Percentiles rank a stretch among this genome's conserved stretches.
phyloP scores from a whole-genome alignment of 2,888 invertebrate species.

The Drepana falcataria region DNA sequence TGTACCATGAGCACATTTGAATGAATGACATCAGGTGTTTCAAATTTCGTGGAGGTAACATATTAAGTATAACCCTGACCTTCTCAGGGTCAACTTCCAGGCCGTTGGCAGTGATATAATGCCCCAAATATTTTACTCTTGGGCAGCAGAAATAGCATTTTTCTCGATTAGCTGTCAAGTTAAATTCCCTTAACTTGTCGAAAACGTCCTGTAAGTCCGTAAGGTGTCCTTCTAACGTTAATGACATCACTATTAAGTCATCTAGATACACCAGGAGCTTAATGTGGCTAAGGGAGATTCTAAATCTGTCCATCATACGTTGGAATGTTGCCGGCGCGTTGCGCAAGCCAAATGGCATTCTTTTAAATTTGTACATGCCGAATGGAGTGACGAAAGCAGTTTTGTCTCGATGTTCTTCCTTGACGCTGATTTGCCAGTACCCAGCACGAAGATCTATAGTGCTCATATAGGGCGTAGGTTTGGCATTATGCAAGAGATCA shows the following conservation, averaged over 20 bases:
- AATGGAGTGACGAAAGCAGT: conserved; percentile 17
- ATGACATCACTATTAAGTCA: conserved; percentile 4
- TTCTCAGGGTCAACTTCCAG: conserved; percentile 7
- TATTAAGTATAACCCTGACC: conserved; percentile 4
- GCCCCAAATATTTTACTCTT: conserved; percentile 9
- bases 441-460: conserved; percentile 18
- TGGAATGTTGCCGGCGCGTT: conserved; percentile 24
- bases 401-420: conserved; percentile 13
- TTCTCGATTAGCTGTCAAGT: background rate
- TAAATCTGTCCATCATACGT: conserved; percentile 19
- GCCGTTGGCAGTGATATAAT: conserved; percentile 8
- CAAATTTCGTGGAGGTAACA: conserved; percentile 5
- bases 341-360: conserved; percentile 20
- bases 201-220: background rate
- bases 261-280: conserved; percentile 10
- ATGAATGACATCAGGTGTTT: conserved; percentile 11
- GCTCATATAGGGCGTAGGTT: conserved; percentile 18
- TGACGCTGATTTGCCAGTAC: conserved; percentile 19
- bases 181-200: background rate
- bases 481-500: conserved; percentile 22
- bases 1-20: conserved; percentile 21
- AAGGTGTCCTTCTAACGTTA: conserved; percentile 2
- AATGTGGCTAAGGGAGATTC: conserved; percentile 8
- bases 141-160: conserved; percentile 12
- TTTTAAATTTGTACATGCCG: conserved; percentile 15